phyloP scores from a whole-genome alignment of 2,888 invertebrate genomes.

The Siphonodentalium dalli region DNA sequence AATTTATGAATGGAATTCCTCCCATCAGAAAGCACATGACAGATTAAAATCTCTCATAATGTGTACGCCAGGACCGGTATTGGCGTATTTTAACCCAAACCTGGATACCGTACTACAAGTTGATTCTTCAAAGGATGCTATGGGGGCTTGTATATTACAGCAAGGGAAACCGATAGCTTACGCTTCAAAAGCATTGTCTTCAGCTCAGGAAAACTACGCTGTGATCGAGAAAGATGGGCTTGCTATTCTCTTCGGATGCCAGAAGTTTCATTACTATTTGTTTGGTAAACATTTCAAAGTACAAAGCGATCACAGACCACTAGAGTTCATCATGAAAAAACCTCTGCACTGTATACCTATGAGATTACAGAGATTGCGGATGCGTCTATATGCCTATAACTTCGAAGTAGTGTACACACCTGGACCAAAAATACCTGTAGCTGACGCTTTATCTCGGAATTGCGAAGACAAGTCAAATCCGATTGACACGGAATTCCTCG shows the following conservation, averaged over 20 bases:
- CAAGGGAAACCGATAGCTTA: constrained; percentile 25
- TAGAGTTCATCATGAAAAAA: constrained; percentile 7
- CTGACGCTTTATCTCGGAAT: no score
- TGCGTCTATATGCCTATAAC: no score
- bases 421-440: no score
- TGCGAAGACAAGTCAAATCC: no score
- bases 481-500: constrained; percentile 2
- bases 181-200: constrained; percentile 27
- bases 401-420: no score
- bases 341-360: no score
- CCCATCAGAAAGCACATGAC: constrained; percentile 12
- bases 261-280: constrained; percentile 20
- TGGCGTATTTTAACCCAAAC: constrained; percentile 19
- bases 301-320: constrained; percentile 29
- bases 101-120: constrained; percentile 16
- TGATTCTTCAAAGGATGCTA: constrained; percentile 18
- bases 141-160: constrained; percentile 23
- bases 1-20: no score
- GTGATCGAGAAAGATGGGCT: constrained; percentile 32
- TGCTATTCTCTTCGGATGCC: constrained; percentile 26
- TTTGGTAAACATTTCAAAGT: constrained; percentile 25
- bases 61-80: constrained; percentile 11
- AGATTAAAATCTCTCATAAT: constrained; percentile 15
- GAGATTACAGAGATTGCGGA: no score
- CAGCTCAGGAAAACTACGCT: constrained; percentile 24